Base-by-base conservation (phyloP, 2,888 invertebrate genomes). In the Epistrophe eligans region DNA sequence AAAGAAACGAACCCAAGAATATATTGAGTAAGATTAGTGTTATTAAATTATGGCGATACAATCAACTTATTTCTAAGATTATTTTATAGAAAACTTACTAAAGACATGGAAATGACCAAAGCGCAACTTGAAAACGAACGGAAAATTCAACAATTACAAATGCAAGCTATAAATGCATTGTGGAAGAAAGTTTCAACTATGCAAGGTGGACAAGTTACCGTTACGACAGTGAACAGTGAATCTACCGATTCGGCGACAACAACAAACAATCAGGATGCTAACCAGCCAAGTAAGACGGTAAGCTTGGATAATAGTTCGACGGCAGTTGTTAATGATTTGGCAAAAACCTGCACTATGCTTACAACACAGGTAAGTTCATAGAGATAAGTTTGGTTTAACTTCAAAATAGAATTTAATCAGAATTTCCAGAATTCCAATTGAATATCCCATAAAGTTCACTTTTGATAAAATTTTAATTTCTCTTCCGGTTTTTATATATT, bases 141-240 rank as follows among this genome's bases (percentile, higher is more conserved):
- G 38, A 97, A 97, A 91, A 95, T 98, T 77, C 97, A 97, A 89
- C 95, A 97, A 91, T 93, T 98, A 66, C 98, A 98, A 93, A 97
- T 97, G 95, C 97, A 98, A 92, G 97, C 98, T 6, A 98, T 98
- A 89, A 97, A 96, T 91, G 97, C 97, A 0, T 93, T 98, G 4
- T 98, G 97, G 97, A 97, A 97, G 92, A 97, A 97, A 91, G 96
- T 97, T 2, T 96, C 96, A 17, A 95, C 95, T 0, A 93, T 97
- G 89, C 96, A 93, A 82, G 87, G 89, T 15, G 89, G 79, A 10
- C 45, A 57, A 8, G 77, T 72, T 5, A 67, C 64, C 2, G 60
- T 83, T 10, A 40, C 83, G 10, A 19, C 85, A 70, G 28, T 15
- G 13, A 88, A 40, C 35, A 85, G 76, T 55, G 77, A 84, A 28